Evolutionary conservation across 2,797 vertebrate species (phyloP), one percentile per base, ranked within the genome.

Genomic region (Tamandua tetradactyla): DNA sequence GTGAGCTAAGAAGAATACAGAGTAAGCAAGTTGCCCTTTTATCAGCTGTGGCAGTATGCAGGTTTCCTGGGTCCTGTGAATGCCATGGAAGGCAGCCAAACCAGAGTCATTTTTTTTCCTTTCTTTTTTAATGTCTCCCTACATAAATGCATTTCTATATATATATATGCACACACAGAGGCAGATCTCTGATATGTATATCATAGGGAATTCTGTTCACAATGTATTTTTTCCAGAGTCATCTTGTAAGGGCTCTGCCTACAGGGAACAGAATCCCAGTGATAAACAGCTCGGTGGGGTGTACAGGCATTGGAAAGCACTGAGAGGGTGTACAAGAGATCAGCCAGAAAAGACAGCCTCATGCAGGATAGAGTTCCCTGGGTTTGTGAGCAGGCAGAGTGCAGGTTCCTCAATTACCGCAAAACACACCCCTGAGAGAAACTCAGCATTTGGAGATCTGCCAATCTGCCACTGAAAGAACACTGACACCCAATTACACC

Each of bases 381-480:
- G 76, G 25, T 59, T 15, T 44, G 7, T 1, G 20, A 5, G 3
- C 5, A 2, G n/a, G 20, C 3, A 0, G 20, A 4, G 9, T 20
- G 25, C 17, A 88, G n/a, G n/a, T 15, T 44, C 47, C 18, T n/a
- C 20, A 78, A n/a, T 49, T 55, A 52, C 40, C 55, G 57, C 1
- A 52, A 80, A 82, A 78, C 40, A 76, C 7, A 47, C 5, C 57
- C 57, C 40, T 49, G 52, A n/a, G 27, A 74, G 72, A 80, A 93
- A 83, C 44, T 35, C 47, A 68, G 47, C 32, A 1, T 3, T 42
- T 47, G 22, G 23, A 52, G 14, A 52, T 15, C 49, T 52, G 15
- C 30, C 49, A 52, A 62, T 72, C 35, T 52, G 76, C 79, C 68
- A 37, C 57, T 37, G 32, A 37, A 37, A 85, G 62, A 86, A 57